Percentiles rank a stretch among this genome's conserved stretches.
These are phyloP conservation scores for Balaeniceps rex DNA, from an alignment of 2,113 vertebrate genomes.

Conservation along the genomic window DNA sequence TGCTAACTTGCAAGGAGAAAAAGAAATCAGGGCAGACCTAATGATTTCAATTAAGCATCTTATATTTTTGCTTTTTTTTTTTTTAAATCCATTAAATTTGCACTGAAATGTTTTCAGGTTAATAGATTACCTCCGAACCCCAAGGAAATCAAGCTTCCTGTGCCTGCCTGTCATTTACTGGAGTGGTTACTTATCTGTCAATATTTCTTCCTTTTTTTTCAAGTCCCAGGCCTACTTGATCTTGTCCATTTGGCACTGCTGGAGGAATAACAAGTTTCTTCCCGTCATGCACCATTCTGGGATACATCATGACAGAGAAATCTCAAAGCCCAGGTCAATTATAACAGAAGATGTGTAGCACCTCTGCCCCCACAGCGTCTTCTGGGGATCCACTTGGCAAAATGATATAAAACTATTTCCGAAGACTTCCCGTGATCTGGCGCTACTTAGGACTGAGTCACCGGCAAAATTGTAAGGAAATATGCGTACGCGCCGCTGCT, in stretches of 20 bases:
- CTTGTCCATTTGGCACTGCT: slow-evolving; percentile 79
- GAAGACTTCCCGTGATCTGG: slow-evolving; percentile 69
- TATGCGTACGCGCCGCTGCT: not conserved
- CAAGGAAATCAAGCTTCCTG: slow-evolving; percentile 64
- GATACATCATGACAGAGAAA: slow-evolving; percentile 83
- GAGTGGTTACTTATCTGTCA: slow-evolving; percentile 78
- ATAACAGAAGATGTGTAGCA: slow-evolving; percentile 80
- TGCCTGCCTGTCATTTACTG: slow-evolving; percentile 74
- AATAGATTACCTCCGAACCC: slow-evolving; percentile 73
- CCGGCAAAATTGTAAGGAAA: slow-evolving; percentile 66
- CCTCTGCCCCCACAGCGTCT: slow-evolving; percentile 74
- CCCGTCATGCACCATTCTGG: slow-evolving; percentile 79
- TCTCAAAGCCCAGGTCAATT: slow-evolving; percentile 89
- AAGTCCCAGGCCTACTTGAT: slow-evolving; percentile 81
- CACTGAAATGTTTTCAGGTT: slow-evolving; percentile 63
- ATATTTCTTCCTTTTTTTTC: slow-evolving; percentile 77
- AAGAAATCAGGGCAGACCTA: slow-evolving; percentile 38
- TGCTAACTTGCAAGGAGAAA: not conserved
- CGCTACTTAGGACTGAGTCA: slow-evolving; percentile 72
- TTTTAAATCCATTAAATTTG: slow-evolving; percentile 28
- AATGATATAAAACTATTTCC: slow-evolving; percentile 72
- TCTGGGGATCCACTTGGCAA: slow-evolving; percentile 76
- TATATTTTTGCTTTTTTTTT: not conserved
- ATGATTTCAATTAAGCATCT: slow-evolving; percentile 64
- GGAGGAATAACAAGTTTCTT: slow-evolving; percentile 80